A percentile compares a stretch with the other conserved stretches of the same genome.
Evolutionary conservation across 1,140 invertebrate species (phyloP).

Genomic region (Cydia strobilella): DNA sequence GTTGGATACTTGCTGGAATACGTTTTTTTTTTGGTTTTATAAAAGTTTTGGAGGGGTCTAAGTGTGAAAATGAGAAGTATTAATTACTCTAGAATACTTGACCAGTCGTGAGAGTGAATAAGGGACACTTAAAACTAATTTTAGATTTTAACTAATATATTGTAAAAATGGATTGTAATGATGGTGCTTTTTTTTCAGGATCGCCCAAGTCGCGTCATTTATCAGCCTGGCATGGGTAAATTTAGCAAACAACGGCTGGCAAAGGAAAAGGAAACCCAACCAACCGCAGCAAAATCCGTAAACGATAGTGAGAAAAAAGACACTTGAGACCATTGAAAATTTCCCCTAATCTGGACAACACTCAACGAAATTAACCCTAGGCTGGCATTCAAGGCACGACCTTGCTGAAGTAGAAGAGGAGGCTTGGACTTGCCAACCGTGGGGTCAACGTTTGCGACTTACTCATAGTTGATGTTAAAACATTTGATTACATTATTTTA

Average conservation of each 20-base stretch:
- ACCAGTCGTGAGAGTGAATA: too few species aligned
- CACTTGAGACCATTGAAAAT: slow-evolving; percentile 61
- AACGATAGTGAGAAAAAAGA: slow-evolving; percentile 75
- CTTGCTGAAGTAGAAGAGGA: slow-evolving; percentile 61
- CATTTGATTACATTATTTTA: slow-evolving; percentile 59
- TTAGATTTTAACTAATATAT: too few species aligned
- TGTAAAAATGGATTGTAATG: not conserved
- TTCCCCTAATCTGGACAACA: slow-evolving; percentile 69
- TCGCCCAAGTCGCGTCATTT: slow-evolving; percentile 86
- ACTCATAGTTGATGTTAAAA: slow-evolving; percentile 59
- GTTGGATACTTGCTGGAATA: too few species aligned
- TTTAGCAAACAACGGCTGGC: slow-evolving; percentile 85
- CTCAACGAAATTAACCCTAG: slow-evolving; percentile 70
- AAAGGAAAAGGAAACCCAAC: slow-evolving; percentile 78
- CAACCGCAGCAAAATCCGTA: slow-evolving; percentile 52
- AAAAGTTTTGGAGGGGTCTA: too few species aligned
- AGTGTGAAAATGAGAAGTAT: too few species aligned
- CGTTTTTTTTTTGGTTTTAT: too few species aligned
- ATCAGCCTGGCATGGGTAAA: slow-evolving; percentile 87
- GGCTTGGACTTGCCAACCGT: slow-evolving; percentile 65
- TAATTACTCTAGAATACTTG: too few species aligned
- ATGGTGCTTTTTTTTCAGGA: slow-evolving; percentile 77
- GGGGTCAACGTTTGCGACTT: slow-evolving; percentile 58
- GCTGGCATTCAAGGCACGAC: slow-evolving; percentile 67
- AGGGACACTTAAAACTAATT: too few species aligned